Evolutionary conservation across 2,797 vertebrate genomes (phyloP).

Genomic region (Triplophysa bombifrons): DNA sequence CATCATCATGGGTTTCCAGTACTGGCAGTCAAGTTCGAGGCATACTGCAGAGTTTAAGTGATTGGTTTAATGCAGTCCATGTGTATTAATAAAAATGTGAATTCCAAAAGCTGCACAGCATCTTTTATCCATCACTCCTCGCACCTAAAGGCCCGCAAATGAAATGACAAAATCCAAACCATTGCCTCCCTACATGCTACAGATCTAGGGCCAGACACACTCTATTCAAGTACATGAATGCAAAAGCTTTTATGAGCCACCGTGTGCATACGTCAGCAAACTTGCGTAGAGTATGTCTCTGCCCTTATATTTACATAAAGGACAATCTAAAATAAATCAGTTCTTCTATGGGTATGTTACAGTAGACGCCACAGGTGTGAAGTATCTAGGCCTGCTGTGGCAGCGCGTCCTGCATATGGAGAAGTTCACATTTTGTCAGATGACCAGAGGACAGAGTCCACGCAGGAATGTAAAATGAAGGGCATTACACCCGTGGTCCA

Average conservation of each 20-base stretch:
- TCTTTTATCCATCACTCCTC: not conserved
- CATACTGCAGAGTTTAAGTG: not conserved
- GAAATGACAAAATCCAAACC: not conserved
- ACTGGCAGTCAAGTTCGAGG: constrained; percentile 10
- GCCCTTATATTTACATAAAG: not conserved
- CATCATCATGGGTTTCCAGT: constrained; percentile 15
- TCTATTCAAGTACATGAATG: not conserved
- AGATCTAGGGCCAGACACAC: not conserved
- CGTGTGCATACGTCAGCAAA: not conserved
- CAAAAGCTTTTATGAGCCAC: not conserved
- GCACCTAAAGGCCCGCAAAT: not conserved
- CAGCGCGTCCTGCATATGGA: constrained; percentile 18
- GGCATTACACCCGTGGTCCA: constrained; percentile 18
- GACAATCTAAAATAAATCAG: not conserved
- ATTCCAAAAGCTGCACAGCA: not conserved
- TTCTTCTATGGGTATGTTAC: constrained; percentile 3
- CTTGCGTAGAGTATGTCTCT: not conserved
- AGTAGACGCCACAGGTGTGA: constrained; percentile 35
- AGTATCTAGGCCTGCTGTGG: constrained; percentile 7
- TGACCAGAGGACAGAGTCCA: constrained; percentile 39
- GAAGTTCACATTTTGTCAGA: constrained; percentile 42
- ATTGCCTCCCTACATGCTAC: not conserved
- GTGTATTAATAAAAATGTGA: not conserved
- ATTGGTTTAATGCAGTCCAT: constrained; percentile 6
- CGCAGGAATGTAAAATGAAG: constrained; percentile 45